Evolutionary conservation across 92 coral and sea anemone genomes (phyloP).

Genomic region (Palythoa caribaeorum): DNA sequence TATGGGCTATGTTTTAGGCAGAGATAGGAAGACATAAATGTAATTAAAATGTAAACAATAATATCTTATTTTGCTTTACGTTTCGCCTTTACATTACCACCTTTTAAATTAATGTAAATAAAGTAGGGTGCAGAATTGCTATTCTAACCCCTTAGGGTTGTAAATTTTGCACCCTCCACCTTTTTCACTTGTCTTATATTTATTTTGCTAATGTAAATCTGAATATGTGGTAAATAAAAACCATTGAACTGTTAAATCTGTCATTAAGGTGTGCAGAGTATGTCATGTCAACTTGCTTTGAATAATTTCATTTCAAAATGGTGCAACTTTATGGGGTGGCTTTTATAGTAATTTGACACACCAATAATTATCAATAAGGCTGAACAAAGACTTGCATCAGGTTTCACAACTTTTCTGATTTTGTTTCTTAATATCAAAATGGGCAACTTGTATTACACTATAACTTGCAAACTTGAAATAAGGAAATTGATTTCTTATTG

Average conservation of each 20-base stretch:
- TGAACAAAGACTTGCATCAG: background rate
- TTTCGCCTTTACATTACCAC: no score
- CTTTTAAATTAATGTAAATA: no score
- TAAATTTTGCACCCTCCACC: no score
- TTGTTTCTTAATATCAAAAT: conserved; percentile 4
- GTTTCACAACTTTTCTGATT: conserved; percentile 12
- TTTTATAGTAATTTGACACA: background rate
- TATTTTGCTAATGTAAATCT: no score
- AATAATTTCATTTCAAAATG: background rate
- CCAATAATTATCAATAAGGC: background rate
- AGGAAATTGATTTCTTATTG: conserved; percentile 11
- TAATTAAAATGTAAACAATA: no score
- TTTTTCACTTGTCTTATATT: no score
- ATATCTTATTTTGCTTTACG: no score
- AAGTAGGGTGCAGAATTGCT: no score
- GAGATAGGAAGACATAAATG: no score
- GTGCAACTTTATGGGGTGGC: conserved; percentile 8
- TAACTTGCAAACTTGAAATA: conserved; percentile 6
- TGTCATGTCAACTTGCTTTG: background rate
- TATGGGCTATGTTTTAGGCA: no score
- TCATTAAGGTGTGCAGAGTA: conserved; percentile 34
- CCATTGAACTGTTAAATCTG: background rate
- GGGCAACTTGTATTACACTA: conserved; percentile 15
- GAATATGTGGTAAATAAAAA: no score
- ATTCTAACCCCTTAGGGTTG: no score